These are phyloP conservation scores for Camponotus pennsylvanicus DNA, from an alignment of 1,140 invertebrate genomes.

Conservation along the genomic window DNA sequence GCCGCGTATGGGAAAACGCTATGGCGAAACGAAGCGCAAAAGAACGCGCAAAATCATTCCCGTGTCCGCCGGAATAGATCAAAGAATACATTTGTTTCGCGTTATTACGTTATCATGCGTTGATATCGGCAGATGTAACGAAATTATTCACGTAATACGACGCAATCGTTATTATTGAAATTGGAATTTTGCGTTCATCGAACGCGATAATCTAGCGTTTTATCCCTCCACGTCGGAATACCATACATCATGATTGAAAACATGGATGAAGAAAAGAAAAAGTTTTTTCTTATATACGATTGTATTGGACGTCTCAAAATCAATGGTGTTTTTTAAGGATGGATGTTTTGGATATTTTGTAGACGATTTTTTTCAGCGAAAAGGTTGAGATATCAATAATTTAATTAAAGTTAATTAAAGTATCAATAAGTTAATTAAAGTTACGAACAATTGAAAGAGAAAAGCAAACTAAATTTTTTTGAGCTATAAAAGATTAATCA, in stretches of 20 bases:
- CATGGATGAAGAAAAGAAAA: neutral
- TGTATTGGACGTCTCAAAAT: too few relatives aligned
- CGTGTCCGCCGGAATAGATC: conserved; percentile 27
- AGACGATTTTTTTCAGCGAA: too few relatives aligned
- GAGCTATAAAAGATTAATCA: neutral
- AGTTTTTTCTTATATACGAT: neutral
- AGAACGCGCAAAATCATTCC: neutral
- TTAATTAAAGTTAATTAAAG: too few relatives aligned
- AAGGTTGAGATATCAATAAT: too few relatives aligned
- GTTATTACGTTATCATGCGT: conserved; percentile 47
- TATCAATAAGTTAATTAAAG: too few relatives aligned
- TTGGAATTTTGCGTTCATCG: conserved; percentile 34
- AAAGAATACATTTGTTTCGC: conserved; percentile 42
- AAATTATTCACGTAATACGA: conserved; percentile 5
- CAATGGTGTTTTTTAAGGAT: too few relatives aligned
- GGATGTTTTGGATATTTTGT: too few relatives aligned
- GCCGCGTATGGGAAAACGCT: conserved; percentile 23
- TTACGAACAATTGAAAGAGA: too few relatives aligned
- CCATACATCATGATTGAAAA: conserved; percentile 17
- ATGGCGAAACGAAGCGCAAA: conserved; percentile 16
- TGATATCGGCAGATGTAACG: conserved; percentile 25
- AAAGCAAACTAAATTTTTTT: neutral
- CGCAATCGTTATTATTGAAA: conserved; percentile 49
- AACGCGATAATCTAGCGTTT: conserved; percentile 37
- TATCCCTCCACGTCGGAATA: neutral